Evolutionary conservation across 2,888 invertebrate species (phyloP).

Genomic region (Julus scanicus): DNA sequence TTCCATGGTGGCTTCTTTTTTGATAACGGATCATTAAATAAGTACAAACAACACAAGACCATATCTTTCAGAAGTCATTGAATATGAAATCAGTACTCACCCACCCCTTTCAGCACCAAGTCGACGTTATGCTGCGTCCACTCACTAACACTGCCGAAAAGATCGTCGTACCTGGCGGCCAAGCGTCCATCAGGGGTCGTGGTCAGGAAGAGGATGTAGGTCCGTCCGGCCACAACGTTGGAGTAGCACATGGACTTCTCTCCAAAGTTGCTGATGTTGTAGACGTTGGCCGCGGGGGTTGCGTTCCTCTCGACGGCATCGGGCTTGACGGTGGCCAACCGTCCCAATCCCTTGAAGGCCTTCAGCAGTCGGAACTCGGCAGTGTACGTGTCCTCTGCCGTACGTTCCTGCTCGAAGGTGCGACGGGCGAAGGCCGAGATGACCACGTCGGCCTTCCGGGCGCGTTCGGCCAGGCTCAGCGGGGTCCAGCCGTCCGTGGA

Average conservation of each 20-base stretch:
- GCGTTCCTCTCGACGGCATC: slow-evolving; percentile 20
- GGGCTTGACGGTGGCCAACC: not conserved
- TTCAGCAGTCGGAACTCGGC: slow-evolving; percentile 48
- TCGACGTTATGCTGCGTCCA: slow-evolving; percentile 62
- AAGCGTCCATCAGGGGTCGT: slow-evolving; percentile 62
- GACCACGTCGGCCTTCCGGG: slow-evolving; percentile 49
- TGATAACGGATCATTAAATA: too few relatives aligned
- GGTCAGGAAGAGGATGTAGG: slow-evolving; percentile 64
- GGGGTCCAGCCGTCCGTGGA: slow-evolving; percentile 34
- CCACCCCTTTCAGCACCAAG: slow-evolving; percentile 62
- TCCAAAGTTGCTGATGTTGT: slow-evolving; percentile 65
- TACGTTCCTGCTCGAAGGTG: slow-evolving; percentile 46
- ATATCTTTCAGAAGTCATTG: too few relatives aligned
- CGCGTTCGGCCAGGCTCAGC: slow-evolving; percentile 45
- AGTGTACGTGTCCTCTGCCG: slow-evolving; percentile 23
- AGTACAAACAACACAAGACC: too few relatives aligned
- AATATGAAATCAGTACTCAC: slow-evolving; percentile 59
- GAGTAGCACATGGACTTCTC: slow-evolving; percentile 65
- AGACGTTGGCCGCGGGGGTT: slow-evolving; percentile 58
- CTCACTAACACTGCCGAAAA: slow-evolving; percentile 64
- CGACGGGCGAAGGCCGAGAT: slow-evolving; percentile 34
- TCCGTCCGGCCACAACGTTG: slow-evolving; percentile 63
- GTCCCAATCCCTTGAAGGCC: slow-evolving; percentile 1
- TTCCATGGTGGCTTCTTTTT: too few relatives aligned
- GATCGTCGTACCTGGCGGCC: slow-evolving; percentile 66